Evolutionary conservation across 1,140 invertebrate genomes (phyloP).

Genomic region (Caerostris darwini): DNA sequence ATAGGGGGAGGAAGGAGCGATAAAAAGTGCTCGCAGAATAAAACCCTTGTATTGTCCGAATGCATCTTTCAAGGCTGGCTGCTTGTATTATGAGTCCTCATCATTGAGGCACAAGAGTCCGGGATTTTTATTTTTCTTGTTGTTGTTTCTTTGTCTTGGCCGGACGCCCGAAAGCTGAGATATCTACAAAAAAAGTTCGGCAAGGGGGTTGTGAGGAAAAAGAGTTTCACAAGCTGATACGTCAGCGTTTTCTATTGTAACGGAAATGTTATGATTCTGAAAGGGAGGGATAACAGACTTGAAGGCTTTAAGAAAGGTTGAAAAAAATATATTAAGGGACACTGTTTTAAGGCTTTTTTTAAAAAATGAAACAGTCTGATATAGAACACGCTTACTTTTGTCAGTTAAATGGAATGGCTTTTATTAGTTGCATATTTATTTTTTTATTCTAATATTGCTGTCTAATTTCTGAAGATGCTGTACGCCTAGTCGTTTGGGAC

Average conservation of each 20-base stretch:
- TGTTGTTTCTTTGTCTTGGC: slow-evolving; percentile 13
- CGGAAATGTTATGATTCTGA: background rate
- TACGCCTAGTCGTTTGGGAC: too few species aligned
- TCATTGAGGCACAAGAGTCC: background rate
- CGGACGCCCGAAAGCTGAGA: slow-evolving; percentile 10
- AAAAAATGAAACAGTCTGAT: background rate
- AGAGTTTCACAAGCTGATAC: slow-evolving; percentile 52
- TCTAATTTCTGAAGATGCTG: too few species aligned
- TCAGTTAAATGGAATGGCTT: background rate
- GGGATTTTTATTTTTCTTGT: background rate
- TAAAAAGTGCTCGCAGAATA: background rate
- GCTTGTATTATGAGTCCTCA: background rate
- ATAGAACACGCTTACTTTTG: background rate
- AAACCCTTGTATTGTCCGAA: background rate
- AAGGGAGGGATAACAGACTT: background rate
- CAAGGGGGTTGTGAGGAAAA: background rate
- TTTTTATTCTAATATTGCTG: too few species aligned
- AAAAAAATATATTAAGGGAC: slow-evolving; percentile 23
- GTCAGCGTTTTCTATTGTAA: slow-evolving; percentile 58
- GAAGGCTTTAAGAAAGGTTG: background rate
- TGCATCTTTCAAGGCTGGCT: background rate
- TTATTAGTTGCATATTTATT: background rate
- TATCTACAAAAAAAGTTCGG: background rate
- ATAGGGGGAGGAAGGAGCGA: background rate
- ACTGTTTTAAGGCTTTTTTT: slow-evolving; percentile 34